These are phyloP conservation scores for Nasonia longicornis DNA, from an alignment of 1,140 invertebrate species.

Conservation along the genomic window DNA sequence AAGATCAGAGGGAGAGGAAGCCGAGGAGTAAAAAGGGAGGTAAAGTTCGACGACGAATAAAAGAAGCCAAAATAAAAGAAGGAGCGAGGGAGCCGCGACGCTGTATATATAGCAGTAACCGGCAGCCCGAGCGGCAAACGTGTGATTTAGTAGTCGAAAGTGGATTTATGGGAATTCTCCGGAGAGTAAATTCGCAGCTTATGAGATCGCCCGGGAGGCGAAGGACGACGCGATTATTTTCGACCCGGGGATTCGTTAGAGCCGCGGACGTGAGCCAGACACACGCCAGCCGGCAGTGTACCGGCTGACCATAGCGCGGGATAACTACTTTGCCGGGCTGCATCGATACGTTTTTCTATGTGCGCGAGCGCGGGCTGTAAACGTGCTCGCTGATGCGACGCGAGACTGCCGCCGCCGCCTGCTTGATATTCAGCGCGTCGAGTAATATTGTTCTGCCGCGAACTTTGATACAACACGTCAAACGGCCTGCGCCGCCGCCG, in stretches of 20 bases:
- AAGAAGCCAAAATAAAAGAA: conserved; percentile 19
- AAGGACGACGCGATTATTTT: conserved; percentile 15
- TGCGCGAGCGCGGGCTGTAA: neutral
- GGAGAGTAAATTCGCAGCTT: conserved; percentile 11
- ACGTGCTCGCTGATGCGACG: neutral
- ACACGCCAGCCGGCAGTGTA: neutral
- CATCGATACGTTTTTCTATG: neutral
- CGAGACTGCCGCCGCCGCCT: neutral
- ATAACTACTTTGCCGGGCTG: conserved; percentile 22
- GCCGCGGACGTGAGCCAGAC: neutral
- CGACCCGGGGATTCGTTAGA: conserved; percentile 15
- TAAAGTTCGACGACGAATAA: conserved; percentile 1
- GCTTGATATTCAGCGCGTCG: neutral
- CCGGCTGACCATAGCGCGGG: conserved; percentile 11
- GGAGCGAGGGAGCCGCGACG: neutral
- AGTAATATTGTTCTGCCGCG: neutral
- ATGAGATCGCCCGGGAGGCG: neutral
- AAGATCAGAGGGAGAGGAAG: conserved; percentile 9
- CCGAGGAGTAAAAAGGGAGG: neutral
- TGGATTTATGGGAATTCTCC: conserved; percentile 31
- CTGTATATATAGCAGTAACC: neutral
- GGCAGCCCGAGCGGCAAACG: neutral
- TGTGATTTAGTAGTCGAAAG: conserved; percentile 43
- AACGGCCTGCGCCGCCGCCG: neutral
- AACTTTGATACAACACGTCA: neutral